A percentile compares a stretch with the other conserved stretches of the same genome.
phyloP scores from a whole-genome alignment of 2,888 invertebrate genomes.

The Cantharis rustica region DNA sequence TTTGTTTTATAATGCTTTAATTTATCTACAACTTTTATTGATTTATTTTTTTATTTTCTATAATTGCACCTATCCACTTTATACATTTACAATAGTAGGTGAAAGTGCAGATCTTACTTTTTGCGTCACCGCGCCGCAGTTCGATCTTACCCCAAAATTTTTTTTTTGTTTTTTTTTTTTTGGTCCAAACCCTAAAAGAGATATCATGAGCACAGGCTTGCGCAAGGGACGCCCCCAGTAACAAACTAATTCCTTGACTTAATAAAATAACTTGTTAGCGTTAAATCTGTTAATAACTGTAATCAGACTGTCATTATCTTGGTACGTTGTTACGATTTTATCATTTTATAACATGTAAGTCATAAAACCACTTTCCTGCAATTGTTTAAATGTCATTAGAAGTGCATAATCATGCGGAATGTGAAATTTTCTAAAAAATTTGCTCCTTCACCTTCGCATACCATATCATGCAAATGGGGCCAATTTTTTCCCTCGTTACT shows the following conservation, averaged over 20 bases:
- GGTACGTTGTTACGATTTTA: neutral
- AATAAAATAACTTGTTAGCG: neutral
- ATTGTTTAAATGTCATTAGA: neutral
- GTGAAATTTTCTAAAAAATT: neutral
- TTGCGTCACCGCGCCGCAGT: neutral
- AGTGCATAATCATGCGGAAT: neutral
- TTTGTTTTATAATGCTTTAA: slow-evolving; percentile 17
- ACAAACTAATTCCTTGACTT: neutral
- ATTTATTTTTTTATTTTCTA: neutral
- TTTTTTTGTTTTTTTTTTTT: too few relatives aligned
- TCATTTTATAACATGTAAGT: neutral
- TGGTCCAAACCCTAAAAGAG: too few relatives aligned
- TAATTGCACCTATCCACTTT: neutral
- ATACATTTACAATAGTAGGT: neutral
- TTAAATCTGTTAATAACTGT: slow-evolving; percentile 1
- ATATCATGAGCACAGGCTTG: neutral
- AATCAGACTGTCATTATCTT: neutral
- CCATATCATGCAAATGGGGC: neutral
- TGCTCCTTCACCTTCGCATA: neutral
- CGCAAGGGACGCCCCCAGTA: neutral
- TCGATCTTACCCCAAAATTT: neutral
- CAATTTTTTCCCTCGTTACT: neutral
- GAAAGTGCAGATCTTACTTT: neutral
- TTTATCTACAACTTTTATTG: neutral
- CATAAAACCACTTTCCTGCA: neutral